These are phyloP conservation scores for Scrobipalpa costella DNA, from an alignment of 2,888 invertebrate species.

Conservation along the genomic window DNA sequence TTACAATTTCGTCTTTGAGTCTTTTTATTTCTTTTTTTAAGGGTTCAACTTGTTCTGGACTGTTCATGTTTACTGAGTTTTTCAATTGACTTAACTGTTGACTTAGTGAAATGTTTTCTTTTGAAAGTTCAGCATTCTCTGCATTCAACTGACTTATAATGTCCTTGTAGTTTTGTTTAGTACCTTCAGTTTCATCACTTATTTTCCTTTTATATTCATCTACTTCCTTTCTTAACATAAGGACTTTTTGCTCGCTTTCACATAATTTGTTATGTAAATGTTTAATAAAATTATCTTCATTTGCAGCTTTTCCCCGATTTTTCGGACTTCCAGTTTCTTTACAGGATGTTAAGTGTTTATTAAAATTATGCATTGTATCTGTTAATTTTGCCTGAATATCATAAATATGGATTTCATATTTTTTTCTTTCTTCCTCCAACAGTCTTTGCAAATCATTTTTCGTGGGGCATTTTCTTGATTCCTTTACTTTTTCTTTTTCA, in stretches of 20 bases:
- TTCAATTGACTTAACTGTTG: conserved; percentile 65
- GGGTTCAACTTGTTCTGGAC: conserved; percentile 49
- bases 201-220: conserved; percentile 60
- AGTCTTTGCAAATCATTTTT: conserved; percentile 65
- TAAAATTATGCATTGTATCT: conserved; percentile 65
- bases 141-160: conserved; percentile 67
- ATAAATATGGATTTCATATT: conserved; percentile 66
- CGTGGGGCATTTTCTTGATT: conserved; percentile 53
- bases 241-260: conserved; percentile 73
- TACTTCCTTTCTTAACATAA: conserved; percentile 75
- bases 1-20: conserved; percentile 58
- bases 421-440: conserved; percentile 67
- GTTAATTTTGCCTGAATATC: conserved; percentile 63
- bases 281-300: conserved; percentile 58
- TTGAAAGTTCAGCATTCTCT: conserved; percentile 71
- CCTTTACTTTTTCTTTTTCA: conserved; percentile 40
- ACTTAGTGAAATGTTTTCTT: conserved; percentile 69
- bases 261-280: conserved; percentile 71
- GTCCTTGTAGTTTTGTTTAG: conserved; percentile 67
- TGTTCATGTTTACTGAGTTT: conserved; percentile 47
- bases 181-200: conserved; percentile 47
- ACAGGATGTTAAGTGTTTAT: conserved; percentile 56
- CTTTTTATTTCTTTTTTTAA: conserved; percentile 55
- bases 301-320: conserved; percentile 29
- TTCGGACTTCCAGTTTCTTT: conserved; percentile 45